Conservation (phyloP, 2,888 invertebrate species). For the Eulithis testata region DNA sequence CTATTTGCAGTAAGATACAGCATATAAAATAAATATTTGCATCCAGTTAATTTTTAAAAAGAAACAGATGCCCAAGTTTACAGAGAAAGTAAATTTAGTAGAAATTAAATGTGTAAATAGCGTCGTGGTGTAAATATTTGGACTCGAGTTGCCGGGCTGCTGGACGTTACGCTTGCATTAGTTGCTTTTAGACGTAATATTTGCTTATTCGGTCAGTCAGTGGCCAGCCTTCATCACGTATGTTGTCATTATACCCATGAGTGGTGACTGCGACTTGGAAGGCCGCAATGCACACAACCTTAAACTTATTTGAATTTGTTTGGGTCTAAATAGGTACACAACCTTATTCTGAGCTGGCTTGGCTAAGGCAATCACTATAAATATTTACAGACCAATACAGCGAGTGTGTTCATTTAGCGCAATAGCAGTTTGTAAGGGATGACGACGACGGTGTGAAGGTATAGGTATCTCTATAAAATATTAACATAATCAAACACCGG, state of each 20-base stretch:
- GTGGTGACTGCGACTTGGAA: conserved; percentile 7
- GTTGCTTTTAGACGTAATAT: conserved; percentile 64
- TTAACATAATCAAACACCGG: conserved; percentile 16
- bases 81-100: conserved; percentile 61
- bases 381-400: conserved; percentile 15
- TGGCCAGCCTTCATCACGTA: conserved; percentile 38
- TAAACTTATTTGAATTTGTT: conserved; percentile 11
- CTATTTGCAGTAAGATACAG: conserved; percentile 18
- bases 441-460: no score
- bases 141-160: conserved; percentile 49
- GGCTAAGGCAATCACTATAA: conserved; percentile 8
- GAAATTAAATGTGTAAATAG: conserved; percentile 73
- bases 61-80: conserved; percentile 50
- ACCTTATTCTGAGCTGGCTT: conserved; percentile 5
- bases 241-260: conserved; percentile 36
- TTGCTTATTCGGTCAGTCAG: conserved; percentile 56
- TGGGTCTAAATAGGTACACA: conserved; percentile 10
- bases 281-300: conserved; percentile 3
- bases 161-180: conserved; percentile 67
- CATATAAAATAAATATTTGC: conserved; percentile 40
- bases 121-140: conserved; percentile 66
- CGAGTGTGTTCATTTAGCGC: conserved; percentile 2
- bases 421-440: background rate
- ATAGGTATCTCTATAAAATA: no score
- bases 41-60: conserved; percentile 39